These are phyloP conservation scores for Toxonevra muliebris DNA, from an alignment of 2,888 invertebrate genomes.

Conservation along the genomic window DNA sequence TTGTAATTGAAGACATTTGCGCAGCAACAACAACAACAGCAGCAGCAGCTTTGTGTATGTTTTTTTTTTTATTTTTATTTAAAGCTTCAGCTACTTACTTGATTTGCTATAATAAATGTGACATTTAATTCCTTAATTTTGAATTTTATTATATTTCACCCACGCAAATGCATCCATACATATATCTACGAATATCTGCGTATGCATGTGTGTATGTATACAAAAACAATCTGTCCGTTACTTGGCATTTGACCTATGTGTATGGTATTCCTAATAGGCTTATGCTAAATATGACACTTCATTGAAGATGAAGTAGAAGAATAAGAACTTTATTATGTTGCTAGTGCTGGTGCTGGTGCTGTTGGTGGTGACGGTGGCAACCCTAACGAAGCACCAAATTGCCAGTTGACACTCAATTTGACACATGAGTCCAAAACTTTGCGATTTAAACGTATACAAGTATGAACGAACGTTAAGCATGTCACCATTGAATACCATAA, in stretches of 20 bases:
- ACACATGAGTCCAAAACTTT: slow-evolving; percentile 36
- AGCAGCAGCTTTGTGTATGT: too few species aligned
- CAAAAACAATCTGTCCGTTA: too few species aligned
- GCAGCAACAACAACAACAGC: not conserved
- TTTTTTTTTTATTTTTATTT: too few species aligned
- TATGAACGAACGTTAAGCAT: too few species aligned
- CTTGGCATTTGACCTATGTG: slow-evolving; percentile 31
- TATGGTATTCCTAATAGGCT: slow-evolving; percentile 58
- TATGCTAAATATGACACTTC: slow-evolving; percentile 63
- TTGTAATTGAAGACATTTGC: slow-evolving; percentile 19
- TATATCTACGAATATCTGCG: slow-evolving; percentile 5
- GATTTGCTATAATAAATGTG: too few species aligned
- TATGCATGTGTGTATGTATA: not conserved
- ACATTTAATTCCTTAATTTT: slow-evolving; percentile 15
- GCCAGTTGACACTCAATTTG: slow-evolving; percentile 64
- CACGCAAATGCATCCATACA: not conserved
- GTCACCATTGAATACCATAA: too few species aligned
- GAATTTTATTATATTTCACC: not conserved
- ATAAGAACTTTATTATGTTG: not conserved
- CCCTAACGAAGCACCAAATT: slow-evolving; percentile 49
- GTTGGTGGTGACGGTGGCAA: slow-evolving; percentile 29
- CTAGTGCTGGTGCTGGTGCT: slow-evolving; percentile 16
- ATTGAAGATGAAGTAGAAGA: slow-evolving; percentile 34
- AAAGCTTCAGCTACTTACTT: too few species aligned
- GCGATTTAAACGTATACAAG: too few species aligned